Percentiles rank a stretch among this genome's conserved stretches.
These are phyloP conservation scores for Pipistrellus pipistrellus DNA, from an alignment of 2,797 vertebrate genomes.

Conservation along the genomic window DNA sequence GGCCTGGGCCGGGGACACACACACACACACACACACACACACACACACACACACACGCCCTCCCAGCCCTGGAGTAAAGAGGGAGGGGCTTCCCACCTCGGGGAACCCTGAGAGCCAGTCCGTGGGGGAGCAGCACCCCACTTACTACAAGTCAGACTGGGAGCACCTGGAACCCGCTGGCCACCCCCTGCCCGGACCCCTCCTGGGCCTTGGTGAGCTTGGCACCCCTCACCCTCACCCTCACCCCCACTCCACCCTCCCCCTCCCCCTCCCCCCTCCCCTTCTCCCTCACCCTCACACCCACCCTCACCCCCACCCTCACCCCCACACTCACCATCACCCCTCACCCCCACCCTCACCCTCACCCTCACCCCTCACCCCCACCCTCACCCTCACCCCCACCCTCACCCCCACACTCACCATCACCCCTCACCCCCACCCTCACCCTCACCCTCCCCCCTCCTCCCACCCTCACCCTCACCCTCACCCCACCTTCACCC, in stretches of 20 bases:
- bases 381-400: no score
- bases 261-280: no score
- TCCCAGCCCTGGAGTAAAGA: rapidly evolving
- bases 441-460: no score
- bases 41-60: no score
- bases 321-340: no score
- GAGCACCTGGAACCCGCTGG: not conserved
- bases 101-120: rapidly evolving
- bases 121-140: rapidly evolving
- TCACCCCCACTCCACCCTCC: not conserved
- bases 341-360: not conserved
- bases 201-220: rapidly evolving
- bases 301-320: not conserved
- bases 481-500: no score
- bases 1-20: not conserved
- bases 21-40: no score
- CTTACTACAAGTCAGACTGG: not conserved
- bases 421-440: not conserved
- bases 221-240: not conserved
- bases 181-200: not conserved
- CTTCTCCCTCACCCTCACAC: not conserved
- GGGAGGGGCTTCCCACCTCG: not conserved
- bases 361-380: rapidly evolving
- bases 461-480: no score
- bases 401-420: no score